Evolutionary conservation across 2,888 invertebrate species (phyloP).

Genomic region (Drosophila nr. medialis): DNA sequence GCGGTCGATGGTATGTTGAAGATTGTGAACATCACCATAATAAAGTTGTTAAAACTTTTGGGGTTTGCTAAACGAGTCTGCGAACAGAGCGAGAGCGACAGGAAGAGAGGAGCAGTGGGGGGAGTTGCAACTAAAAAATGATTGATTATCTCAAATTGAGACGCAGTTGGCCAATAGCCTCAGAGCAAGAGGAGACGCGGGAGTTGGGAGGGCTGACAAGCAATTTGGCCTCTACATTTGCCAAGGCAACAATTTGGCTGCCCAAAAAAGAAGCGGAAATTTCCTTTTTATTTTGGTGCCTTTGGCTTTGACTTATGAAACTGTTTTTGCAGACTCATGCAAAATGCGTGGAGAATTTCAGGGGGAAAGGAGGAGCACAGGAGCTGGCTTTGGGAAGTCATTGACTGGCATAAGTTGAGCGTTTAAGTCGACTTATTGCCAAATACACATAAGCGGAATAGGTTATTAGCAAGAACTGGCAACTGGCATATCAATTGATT

Average conservation of each 20-base stretch:
- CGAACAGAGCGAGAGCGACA: not conserved
- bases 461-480: constrained; percentile 58
- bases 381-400: constrained; percentile 22
- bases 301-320: constrained; percentile 37
- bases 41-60: constrained; percentile 67
- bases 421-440: constrained; percentile 49
- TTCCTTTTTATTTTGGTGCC: constrained; percentile 13
- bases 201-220: not conserved
- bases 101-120: not conserved
- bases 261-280: constrained; percentile 19
- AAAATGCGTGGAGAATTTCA: constrained; percentile 13
- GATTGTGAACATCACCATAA: constrained; percentile 49
- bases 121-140: constrained; percentile 57
- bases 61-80: constrained; percentile 59
- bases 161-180: constrained; percentile 49
- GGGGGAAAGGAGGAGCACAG: not conserved
- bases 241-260: constrained; percentile 40
- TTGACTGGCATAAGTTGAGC: constrained; percentile 61
- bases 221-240: constrained; percentile 48
- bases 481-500: constrained; percentile 62
- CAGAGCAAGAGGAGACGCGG: not conserved
- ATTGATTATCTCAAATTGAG: constrained; percentile 68
- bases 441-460: constrained; percentile 48
- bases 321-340: constrained; percentile 53
- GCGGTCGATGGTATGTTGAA: not conserved